A percentile compares a stretch with the other conserved stretches of the same genome.
These are phyloP conservation scores for Drosophila triauraria DNA, from an alignment of 1,140 invertebrate species.

Conservation along the genomic window DNA sequence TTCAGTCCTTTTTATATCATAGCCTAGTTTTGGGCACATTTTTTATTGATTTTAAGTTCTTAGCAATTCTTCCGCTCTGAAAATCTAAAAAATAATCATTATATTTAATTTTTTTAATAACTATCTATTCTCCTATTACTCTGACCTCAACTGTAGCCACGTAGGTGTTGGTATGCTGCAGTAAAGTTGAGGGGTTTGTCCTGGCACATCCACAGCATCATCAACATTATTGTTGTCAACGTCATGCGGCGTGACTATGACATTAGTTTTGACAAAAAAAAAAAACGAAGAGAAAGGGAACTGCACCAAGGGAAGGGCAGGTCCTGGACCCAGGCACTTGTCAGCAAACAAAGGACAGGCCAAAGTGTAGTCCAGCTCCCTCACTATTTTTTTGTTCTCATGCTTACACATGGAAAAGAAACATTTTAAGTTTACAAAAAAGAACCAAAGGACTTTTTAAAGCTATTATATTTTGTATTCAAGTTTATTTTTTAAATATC, in stretches of 20 bases:
- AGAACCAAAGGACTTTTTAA: too few relatives aligned
- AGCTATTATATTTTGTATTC: not conserved
- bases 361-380: slow-evolving; percentile 1
- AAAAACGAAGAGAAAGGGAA: not conserved
- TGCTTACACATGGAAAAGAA: not conserved
- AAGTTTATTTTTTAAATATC: too few relatives aligned
- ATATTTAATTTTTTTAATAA: not conserved
- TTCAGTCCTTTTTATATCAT: too few relatives aligned
- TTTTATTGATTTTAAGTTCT: too few relatives aligned
- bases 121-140: not conserved
- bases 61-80: too few relatives aligned
- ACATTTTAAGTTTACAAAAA: not conserved
- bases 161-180: not conserved
- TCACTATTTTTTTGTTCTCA: not conserved
- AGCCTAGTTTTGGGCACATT: too few relatives aligned
- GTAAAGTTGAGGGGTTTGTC: not conserved
- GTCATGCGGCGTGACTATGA: slow-evolving; percentile 73
- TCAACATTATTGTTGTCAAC: slow-evolving; percentile 70
- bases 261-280: slow-evolving; percentile 58
- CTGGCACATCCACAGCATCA: slow-evolving; percentile 27
- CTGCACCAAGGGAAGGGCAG: not conserved
- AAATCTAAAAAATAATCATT: too few relatives aligned
- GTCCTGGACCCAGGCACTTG: slow-evolving; percentile 20
- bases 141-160: not conserved
- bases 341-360: slow-evolving; percentile 35